Evolutionary conservation across 2,888 invertebrate genomes (phyloP).

Genomic region (Nasonia oneida): DNA sequence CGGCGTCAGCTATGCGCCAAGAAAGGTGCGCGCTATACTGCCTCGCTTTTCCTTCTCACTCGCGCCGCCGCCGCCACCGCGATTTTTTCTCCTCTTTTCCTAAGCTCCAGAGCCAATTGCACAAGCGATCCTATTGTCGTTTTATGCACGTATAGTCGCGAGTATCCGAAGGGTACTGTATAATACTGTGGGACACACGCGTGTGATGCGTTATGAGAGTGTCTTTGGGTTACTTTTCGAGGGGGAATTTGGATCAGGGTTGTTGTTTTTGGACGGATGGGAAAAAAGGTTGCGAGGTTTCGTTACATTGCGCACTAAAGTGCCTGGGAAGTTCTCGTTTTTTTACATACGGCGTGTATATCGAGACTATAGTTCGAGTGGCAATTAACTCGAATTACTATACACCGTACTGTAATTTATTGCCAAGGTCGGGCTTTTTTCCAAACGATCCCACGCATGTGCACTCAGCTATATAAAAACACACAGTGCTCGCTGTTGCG

Average conservation of each 20-base stretch:
- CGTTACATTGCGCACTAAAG: not conserved
- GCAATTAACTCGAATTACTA: constrained; percentile 10
- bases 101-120: constrained; percentile 36
- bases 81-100: not conserved
- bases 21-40: constrained; percentile 53
- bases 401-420: not conserved
- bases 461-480: not conserved
- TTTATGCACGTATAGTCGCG: not conserved
- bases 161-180: not conserved
- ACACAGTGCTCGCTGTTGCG: not conserved
- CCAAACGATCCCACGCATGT: not conserved
- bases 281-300: not conserved
- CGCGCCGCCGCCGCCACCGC: not conserved
- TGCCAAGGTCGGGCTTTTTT: constrained; percentile 1
- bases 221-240: not conserved
- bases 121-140: constrained; percentile 57
- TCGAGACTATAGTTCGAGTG: constrained; percentile 1
- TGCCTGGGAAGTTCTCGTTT: not conserved
- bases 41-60: constrained; percentile 36
- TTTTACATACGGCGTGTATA: not conserved
- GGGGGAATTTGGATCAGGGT: not conserved
- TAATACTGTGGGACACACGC: not conserved
- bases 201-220: not conserved
- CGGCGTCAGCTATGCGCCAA: constrained; percentile 27
- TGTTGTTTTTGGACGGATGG: not conserved